phyloP scores from a whole-genome alignment of 1,140 invertebrate species.

The Nasonia vitripennis region DNA sequence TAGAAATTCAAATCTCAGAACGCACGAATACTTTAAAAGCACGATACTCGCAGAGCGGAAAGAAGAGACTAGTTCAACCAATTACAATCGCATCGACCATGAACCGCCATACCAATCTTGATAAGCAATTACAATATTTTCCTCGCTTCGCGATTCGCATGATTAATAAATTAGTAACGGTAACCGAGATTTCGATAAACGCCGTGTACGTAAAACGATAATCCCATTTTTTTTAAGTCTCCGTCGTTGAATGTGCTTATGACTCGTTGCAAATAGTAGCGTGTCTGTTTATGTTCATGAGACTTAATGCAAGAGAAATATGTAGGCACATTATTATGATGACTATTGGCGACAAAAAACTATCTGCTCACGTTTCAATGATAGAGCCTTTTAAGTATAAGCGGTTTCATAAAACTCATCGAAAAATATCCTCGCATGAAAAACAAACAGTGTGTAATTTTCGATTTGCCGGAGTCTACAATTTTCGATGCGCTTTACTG shows the following conservation, averaged over 20 bases:
- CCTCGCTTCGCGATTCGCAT: constrained; percentile 6
- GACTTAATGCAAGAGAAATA: background rate
- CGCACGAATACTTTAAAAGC: too few relatives aligned
- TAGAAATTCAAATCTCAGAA: too few relatives aligned
- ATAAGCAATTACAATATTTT: constrained; percentile 23
- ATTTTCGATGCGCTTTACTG: constrained; percentile 23
- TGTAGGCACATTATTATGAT: constrained; percentile 21
- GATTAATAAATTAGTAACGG: background rate
- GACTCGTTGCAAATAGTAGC: constrained; percentile 10
- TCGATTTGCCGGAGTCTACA: background rate
- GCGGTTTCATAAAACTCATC: constrained; percentile 26
- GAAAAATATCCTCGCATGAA: constrained; percentile 3
- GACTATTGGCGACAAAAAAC: constrained; percentile 32
- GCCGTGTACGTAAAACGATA: background rate
- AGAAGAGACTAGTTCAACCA: background rate
- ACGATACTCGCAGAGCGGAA: background rate
- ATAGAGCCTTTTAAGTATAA: constrained; percentile 22
- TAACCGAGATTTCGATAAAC: background rate
- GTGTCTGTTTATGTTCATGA: constrained; percentile 9
- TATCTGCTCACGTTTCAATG: constrained; percentile 29
- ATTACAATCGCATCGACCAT: constrained; percentile 32
- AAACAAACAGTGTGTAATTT: background rate
- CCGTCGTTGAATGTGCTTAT: background rate
- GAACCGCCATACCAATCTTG: constrained; percentile 51
- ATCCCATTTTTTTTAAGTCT: background rate